phyloP scores from a whole-genome alignment of 1,140 invertebrate species.

The Eumaeus atala region DNA sequence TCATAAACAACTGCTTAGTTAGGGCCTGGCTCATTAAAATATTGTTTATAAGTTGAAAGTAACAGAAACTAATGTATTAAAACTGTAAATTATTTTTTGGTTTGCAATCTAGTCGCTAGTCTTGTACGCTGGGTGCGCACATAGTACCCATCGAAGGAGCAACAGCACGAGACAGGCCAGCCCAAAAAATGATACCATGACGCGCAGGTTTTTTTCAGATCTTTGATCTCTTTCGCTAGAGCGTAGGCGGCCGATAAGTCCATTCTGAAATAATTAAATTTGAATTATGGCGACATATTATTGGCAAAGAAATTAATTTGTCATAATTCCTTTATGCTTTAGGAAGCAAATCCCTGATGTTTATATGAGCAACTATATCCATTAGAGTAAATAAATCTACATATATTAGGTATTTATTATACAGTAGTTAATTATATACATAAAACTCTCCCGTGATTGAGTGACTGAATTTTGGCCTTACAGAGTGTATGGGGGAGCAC shows the following conservation, averaged over 20 bases:
- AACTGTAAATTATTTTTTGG: not conserved
- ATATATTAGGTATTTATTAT: too few species aligned
- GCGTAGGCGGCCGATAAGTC: constrained; percentile 50
- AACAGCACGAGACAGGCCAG: constrained; percentile 40
- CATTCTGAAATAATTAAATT: constrained; percentile 41
- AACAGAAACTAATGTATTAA: not conserved
- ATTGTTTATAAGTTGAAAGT: not conserved
- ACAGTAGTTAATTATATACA: too few species aligned
- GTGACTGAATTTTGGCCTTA: too few species aligned
- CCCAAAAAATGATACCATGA: constrained; percentile 59
- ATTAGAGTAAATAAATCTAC: too few species aligned
- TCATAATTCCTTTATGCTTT: too few species aligned
- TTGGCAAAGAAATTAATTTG: too few species aligned
- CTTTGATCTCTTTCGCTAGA: constrained; percentile 55
- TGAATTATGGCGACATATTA: too few species aligned
- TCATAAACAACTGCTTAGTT: not conserved
- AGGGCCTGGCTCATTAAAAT: not conserved
- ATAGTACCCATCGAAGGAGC: constrained; percentile 52
- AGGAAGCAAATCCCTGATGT: too few species aligned
- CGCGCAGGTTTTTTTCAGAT: constrained; percentile 54
- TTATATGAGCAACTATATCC: too few species aligned
- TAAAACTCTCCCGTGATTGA: too few species aligned
- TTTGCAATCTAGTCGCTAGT: not conserved
- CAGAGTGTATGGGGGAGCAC: too few species aligned
- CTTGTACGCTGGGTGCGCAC: constrained; percentile 40